Evolutionary conservation across 2,113 vertebrate genomes (phyloP), one percentile per base, ranked within the genome.

Genomic region (Meleagris gallopavo): DNA sequence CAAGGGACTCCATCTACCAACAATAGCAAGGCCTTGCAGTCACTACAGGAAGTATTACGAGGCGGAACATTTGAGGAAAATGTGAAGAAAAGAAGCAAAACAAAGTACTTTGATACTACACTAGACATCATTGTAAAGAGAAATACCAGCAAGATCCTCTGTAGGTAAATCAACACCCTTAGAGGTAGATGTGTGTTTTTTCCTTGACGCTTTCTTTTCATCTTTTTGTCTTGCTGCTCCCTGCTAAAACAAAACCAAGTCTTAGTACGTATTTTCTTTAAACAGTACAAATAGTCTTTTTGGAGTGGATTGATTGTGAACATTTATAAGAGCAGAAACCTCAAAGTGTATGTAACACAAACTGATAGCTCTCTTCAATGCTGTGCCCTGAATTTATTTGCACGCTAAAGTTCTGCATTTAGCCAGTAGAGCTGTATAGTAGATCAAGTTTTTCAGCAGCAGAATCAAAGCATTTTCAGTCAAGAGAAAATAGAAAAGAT

Each of bases 41-140:
- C 27, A 17, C 61, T 32, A 50, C 29, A 48, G 85, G 20, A 81
- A 65, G 32, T 3, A 54, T 10, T 22, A 72, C 8, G 34, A 70
- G 13, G 21, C 6, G 10, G 27, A 70, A 40, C 2, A 3, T 11
- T 79, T 40, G 13, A 46, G 41, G 38, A 69, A 72, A 69, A 38
- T 0, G 0, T 11, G 10, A 58, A 52, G 1, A 7, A 38, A 78
- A 80, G 27, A 9, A 2, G 6, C 6, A 60, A 88, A 58, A 15
- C 34, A 27, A 65, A 58, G 46, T 11, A 60, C 25, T 34, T 66
- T 43, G 45, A 7, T 66, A 81, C 40, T 38, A 2, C 9, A 45
- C 1, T 45, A 5, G n/a, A 58, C 14, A 58, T 10, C 7, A 69
- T 10, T 13, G 46, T 25, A 58, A n/a, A 58, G 24, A 75, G 30